Conservation (phyloP, 2,888 invertebrate species). For the Anticlea derivata region DNA sequence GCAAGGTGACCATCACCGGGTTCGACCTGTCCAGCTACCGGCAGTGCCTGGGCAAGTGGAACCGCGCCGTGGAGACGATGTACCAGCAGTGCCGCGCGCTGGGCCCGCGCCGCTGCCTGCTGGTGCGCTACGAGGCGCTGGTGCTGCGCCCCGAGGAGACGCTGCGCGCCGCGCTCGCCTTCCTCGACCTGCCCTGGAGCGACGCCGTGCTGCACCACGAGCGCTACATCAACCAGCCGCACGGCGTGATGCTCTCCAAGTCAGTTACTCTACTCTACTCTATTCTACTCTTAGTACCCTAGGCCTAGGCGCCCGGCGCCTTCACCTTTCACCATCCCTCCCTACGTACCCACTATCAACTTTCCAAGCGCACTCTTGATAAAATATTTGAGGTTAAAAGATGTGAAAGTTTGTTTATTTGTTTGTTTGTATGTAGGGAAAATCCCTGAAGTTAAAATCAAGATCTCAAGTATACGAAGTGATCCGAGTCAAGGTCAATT, state of each 20-base stretch:
- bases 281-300: too few relatives aligned
- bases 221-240: conserved; percentile 97
- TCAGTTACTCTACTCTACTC: conserved; percentile 74
- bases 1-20: conserved; percentile 94
- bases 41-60: conserved; percentile 98
- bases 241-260: conserved; percentile 98
- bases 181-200: conserved; percentile 97
- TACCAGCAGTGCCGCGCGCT: conserved; percentile 95
- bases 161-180: conserved; percentile 93
- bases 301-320: not conserved
- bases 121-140: conserved; percentile 98
- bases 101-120: conserved; percentile 90
- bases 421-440: too few relatives aligned
- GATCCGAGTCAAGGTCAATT: too few relatives aligned
- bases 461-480: too few relatives aligned
- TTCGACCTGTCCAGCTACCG: conserved; percentile 97
- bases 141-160: conserved; percentile 96
- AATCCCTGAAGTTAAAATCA: too few relatives aligned
- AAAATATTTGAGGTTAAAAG: too few relatives aligned
- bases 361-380: too few relatives aligned
- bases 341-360: not conserved
- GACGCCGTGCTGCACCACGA: conserved; percentile 98
- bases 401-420: too few relatives aligned
- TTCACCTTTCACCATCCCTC: not conserved
- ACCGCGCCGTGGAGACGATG: conserved; percentile 97